phyloP scores from a whole-genome alignment of 2,797 vertebrate species.

The Anguilla obscura region DNA sequence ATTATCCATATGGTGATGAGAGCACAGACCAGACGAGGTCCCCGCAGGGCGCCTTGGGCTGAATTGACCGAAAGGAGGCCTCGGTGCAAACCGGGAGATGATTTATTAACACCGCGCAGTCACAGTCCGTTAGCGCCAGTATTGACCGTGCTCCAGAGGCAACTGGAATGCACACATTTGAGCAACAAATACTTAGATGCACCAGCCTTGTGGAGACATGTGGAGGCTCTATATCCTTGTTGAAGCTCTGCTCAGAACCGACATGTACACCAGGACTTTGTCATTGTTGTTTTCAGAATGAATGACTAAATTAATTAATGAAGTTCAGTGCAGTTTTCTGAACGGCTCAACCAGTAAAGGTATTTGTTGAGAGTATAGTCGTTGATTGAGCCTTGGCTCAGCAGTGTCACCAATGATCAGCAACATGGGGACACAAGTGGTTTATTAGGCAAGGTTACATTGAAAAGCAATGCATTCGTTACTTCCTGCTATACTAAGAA shows the following conservation, averaged over 20 bases:
- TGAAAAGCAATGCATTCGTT: neutral
- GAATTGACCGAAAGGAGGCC: neutral
- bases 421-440: neutral
- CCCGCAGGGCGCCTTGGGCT: neutral
- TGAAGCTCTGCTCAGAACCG: neutral
- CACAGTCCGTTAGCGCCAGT: conserved; percentile 1
- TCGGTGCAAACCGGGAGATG: neutral
- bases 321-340: neutral
- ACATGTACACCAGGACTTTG: neutral
- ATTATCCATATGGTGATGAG: conserved; percentile 23
- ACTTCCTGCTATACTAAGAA: neutral
- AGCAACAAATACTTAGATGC: neutral
- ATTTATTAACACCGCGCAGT: neutral
- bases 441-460: neutral
- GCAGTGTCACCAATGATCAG: neutral
- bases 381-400: neutral
- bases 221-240: neutral
- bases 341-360: neutral
- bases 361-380: neutral
- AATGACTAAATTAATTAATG: neutral
- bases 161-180: neutral
- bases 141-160: neutral
- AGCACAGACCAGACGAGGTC: neutral
- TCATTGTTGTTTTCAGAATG: neutral
- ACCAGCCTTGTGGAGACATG: neutral